Percentiles rank a stretch among this genome's conserved stretches.
Conservation (phyloP, 2,797 vertebrate genomes). For the Galagoides demidoff region DNA sequence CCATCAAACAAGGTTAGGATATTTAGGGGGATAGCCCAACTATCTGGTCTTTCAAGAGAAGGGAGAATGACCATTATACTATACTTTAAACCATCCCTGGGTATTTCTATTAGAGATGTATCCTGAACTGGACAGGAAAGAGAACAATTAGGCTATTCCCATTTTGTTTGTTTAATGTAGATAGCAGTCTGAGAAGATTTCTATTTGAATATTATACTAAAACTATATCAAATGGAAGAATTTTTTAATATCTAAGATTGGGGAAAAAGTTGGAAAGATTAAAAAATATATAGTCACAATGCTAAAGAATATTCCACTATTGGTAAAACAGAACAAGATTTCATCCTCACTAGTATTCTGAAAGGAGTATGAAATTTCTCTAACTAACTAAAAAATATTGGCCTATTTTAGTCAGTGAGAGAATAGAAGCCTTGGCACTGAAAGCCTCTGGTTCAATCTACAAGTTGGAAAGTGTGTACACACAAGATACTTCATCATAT, state of each 20-base stretch:
- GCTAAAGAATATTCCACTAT: neutral
- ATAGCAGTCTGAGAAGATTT: neutral
- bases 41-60: slow-evolving; percentile 29
- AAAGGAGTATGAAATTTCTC: slow-evolving; percentile 22
- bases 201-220: slow-evolving; percentile 1
- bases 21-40: neutral
- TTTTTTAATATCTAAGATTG: neutral
- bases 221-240: neutral
- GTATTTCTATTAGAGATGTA: neutral
- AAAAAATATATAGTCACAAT: slow-evolving; percentile 9
- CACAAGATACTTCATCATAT: slow-evolving; percentile 61
- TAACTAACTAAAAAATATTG: slow-evolving; percentile 50
- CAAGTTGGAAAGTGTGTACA: slow-evolving; percentile 22
- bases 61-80: neutral
- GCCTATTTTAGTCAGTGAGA: neutral
- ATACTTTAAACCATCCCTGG: neutral
- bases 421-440: slow-evolving; percentile 48
- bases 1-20: slow-evolving; percentile 8
- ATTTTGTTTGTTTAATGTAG: neutral
- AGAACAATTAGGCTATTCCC: neutral
- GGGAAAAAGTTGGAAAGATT: neutral
- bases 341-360: neutral
- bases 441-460: slow-evolving; percentile 55
- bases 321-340: neutral
- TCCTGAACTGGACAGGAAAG: neutral